Base-by-base conservation (phyloP, 2,113 vertebrate species). In the Tursiops truncatus region DNA sequence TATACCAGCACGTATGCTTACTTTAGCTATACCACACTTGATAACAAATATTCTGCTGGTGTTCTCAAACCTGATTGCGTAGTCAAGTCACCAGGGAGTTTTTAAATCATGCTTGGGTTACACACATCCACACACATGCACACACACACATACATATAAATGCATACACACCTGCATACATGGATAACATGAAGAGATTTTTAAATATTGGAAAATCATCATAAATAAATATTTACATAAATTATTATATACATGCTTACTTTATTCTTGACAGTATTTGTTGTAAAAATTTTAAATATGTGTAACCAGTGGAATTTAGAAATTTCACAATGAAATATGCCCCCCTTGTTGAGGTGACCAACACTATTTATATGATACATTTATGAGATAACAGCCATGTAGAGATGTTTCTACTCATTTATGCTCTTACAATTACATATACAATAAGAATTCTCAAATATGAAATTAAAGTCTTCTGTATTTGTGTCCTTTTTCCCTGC, bases 51-150 rank as follows among this genome's bases (percentile, higher is more conserved):
- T 9, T n/a, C 70, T 18, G 1, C 8, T 6, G 31, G 4, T 41
- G 44, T 4, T 50, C 31, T 71, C 41, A 47, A 47, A 56, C 21
- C 11, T 41, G 15, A 15, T 1, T 12, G 3, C 2, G 0, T 25
- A 6, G 31, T 38, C 28, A 76, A 36, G 47, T 41, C 53, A 71
- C 7, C 28, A 70, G 18, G 3, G 5, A 41, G 23, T 2, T 28
- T 85, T 74, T 5, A 58, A 82, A 63, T 56, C 38, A 28, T 31
- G 31, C n/a, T 31, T 79, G 38, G 25, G 33, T 28, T 21, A 56
- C 26, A 67, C 36, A 25, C 31, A 68, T 50, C 26, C 36, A 21
- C 17, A 53, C 20, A 38, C 23, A 47, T 3, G 31, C 20, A 71
- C 25, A 28, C 15, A 8, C 15, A 44, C 53, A n/a, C 44, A 38